A percentile compares a stretch with the other conserved stretches of the same genome.
These are phyloP conservation scores for Drosophila yakuba DNA, from an alignment of 1,140 invertebrate genomes.

Conservation along the genomic window DNA sequence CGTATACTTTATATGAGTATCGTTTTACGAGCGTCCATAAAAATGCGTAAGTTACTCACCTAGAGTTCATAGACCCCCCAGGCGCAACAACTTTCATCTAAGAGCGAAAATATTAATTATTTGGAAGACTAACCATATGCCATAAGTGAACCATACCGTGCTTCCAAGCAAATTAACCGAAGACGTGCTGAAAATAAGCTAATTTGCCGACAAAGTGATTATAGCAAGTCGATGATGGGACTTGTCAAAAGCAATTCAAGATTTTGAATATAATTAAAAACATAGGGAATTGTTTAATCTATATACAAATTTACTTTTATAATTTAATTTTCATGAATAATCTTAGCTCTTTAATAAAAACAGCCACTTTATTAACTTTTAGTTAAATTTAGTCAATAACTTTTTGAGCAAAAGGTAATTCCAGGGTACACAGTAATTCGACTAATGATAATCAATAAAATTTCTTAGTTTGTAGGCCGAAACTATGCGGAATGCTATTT, in stretches of 20 bases:
- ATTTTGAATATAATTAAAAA: too few species aligned
- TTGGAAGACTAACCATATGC: not conserved
- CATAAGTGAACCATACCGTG: not conserved
- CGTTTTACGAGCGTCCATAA: conserved; percentile 54
- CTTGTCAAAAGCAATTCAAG: too few species aligned
- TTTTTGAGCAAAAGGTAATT: not conserved
- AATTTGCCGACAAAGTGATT: too few species aligned
- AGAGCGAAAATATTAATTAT: too few species aligned
- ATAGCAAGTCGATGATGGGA: too few species aligned
- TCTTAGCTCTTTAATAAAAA: too few species aligned
- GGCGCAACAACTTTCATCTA: not conserved
- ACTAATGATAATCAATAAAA: not conserved
- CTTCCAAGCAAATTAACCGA: too few species aligned
- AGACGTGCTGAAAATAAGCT: not conserved
- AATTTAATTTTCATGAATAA: too few species aligned
- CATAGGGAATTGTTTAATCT: too few species aligned
- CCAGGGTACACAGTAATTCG: not conserved
- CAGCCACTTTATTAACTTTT: too few species aligned
- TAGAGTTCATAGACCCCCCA: conserved; percentile 52
- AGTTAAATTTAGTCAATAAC: too few species aligned
- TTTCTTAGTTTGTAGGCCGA: not conserved
- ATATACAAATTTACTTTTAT: too few species aligned
- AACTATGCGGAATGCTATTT: conserved; percentile 39
- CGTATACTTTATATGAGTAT: conserved; percentile 38
- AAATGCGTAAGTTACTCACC: conserved; percentile 41